Percentiles rank a stretch among this genome's conserved stretches.
These are phyloP conservation scores for Muraenolepis orangiensis DNA, from an alignment of 2,797 vertebrate genomes.

Conservation along the genomic window DNA sequence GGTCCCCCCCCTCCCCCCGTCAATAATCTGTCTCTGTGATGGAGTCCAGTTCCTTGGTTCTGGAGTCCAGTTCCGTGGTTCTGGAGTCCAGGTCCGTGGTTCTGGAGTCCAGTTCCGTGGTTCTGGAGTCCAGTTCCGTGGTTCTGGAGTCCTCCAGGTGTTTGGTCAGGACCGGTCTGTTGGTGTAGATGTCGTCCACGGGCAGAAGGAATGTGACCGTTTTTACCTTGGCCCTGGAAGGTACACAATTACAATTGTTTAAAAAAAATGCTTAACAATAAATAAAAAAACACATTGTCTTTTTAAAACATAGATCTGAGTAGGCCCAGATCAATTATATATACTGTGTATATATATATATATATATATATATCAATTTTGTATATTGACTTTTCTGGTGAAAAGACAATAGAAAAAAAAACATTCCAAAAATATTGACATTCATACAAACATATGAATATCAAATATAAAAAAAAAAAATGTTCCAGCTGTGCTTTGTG, in stretches of 20 bases:
- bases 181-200: slow-evolving; percentile 77
- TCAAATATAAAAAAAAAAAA: too few species aligned
- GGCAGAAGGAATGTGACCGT: slow-evolving; percentile 91
- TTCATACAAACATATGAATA: too few species aligned
- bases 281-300: too few species aligned
- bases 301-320: neutral
- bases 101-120: slow-evolving; percentile 33
- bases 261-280: too few species aligned
- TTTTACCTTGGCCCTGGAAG: slow-evolving; percentile 85
- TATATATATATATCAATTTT: neutral
- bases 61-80: too few species aligned
- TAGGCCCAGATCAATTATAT: neutral
- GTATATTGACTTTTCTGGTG: neutral
- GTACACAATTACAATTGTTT: neutral
- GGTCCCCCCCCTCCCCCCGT: slow-evolving; percentile 11
- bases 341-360: neutral
- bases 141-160: slow-evolving; percentile 60
- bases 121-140: slow-evolving; percentile 40
- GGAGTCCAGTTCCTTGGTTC: slow-evolving; percentile 37
- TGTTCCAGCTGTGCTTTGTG: too few species aligned
- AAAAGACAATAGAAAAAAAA: neutral
- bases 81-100: slow-evolving; percentile 62
- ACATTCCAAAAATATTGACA: neutral
- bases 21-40: slow-evolving; percentile 79
- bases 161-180: slow-evolving; percentile 66